Conservation (phyloP, 2,888 invertebrate species). For the Parochlus steinenii region DNA sequence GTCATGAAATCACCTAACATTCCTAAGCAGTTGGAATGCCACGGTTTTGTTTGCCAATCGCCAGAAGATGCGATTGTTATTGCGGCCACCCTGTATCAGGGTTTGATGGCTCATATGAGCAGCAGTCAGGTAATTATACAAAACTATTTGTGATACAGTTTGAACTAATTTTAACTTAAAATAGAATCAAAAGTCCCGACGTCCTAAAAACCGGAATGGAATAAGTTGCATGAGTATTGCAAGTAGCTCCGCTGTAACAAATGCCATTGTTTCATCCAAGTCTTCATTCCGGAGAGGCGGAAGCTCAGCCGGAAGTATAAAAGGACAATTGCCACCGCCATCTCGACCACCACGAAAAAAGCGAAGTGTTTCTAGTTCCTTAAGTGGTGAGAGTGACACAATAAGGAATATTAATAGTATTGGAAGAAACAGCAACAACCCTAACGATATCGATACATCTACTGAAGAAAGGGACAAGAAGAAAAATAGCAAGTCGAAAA, state of each 20-base stretch:
- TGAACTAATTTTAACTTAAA: neutral
- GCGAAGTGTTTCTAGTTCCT: constrained; percentile 43
- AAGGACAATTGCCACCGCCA: constrained; percentile 29
- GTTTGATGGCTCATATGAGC: constrained; percentile 66
- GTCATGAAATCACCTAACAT: constrained; percentile 67
- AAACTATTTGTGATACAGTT: neutral
- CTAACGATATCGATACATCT: constrained; percentile 28
- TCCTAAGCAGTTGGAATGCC: constrained; percentile 70
- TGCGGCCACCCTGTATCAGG: constrained; percentile 80
- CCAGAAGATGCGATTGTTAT: constrained; percentile 84
- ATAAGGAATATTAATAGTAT: constrained; percentile 28
- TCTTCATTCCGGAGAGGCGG: constrained; percentile 24
- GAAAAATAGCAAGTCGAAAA: constrained; percentile 39
- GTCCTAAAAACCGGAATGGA: constrained; percentile 52
- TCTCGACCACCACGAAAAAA: constrained; percentile 61
- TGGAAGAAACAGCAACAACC: constrained; percentile 21
- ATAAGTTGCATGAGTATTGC: constrained; percentile 61
- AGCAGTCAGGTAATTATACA: constrained; percentile 23
- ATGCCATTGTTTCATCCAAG: constrained; percentile 19
- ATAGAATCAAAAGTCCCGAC: constrained; percentile 31
- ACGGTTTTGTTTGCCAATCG: constrained; percentile 77
- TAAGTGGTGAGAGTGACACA: constrained; percentile 43
- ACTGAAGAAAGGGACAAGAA: constrained; percentile 33
- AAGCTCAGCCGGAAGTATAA: constrained; percentile 21
- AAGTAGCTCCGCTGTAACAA: constrained; percentile 37